A percentile compares a stretch with the other conserved stretches of the same genome.
phyloP scores from a whole-genome alignment of 2,888 invertebrate species.

The Amorpha juglandis region DNA sequence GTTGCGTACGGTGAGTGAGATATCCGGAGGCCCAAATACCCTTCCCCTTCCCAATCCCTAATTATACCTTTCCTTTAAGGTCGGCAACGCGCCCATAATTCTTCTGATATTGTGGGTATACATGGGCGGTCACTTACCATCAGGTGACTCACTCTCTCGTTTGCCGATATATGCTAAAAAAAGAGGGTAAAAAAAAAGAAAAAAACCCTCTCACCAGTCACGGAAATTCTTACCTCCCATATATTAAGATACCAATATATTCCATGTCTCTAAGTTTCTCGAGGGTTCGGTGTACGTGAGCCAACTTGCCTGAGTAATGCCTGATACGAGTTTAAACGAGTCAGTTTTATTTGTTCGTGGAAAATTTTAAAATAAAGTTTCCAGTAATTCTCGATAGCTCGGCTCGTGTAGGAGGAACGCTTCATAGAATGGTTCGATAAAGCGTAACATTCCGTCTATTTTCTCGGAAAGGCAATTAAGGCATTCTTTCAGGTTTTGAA shows the following conservation, averaged over 20 bases:
- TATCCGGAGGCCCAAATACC: no score
- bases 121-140: no score
- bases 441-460: conserved; percentile 24
- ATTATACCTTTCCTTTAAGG: no score
- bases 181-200: neutral
- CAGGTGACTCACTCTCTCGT: no score
- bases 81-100: no score
- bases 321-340: conserved; percentile 44
- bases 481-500: conserved; percentile 12
- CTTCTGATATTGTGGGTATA: no score
- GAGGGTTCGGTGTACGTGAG: conserved; percentile 40
- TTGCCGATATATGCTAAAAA: no score
- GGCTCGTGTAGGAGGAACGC: conserved; percentile 30
- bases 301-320: conserved; percentile 56
- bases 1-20: no score
- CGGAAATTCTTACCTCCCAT: neutral
- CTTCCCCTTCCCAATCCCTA: no score
- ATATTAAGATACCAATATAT: conserved; percentile 5
- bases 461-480: conserved; percentile 22
- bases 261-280: neutral
- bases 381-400: conserved; percentile 16
- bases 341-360: conserved; percentile 43
- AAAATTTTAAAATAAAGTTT: conserved; percentile 39
- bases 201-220: neutral
- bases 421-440: conserved; percentile 34